A percentile compares a stretch with the other conserved stretches of the same genome.
Evolutionary conservation across 1,140 invertebrate species (phyloP).

Genomic region (Goniozus legneri): DNA sequence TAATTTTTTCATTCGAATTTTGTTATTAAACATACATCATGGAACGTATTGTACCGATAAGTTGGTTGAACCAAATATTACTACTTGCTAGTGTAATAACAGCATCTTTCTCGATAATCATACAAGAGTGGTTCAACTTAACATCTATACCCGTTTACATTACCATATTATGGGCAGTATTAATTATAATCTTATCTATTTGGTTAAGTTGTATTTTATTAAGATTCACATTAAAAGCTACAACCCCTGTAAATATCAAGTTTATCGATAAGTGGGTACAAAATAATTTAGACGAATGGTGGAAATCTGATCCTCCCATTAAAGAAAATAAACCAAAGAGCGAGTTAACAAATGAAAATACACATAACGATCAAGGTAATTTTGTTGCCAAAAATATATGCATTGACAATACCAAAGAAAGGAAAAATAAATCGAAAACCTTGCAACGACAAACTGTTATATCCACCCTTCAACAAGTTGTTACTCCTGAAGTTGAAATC

Average conservation of each 20-base stretch:
- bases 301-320: conserved; percentile 2
- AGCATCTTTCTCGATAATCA: conserved; percentile 28
- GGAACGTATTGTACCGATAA: conserved; percentile 37
- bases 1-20: too few species aligned
- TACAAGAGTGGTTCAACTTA: conserved; percentile 33
- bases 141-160: conserved; percentile 36
- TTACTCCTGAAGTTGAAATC: conserved; percentile 9
- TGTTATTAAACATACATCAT: conserved; percentile 16
- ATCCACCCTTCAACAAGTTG: conserved; percentile 3
- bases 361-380: not conserved
- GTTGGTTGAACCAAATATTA: conserved; percentile 39
- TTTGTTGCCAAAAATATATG: conserved; percentile 3
- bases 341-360: conserved; percentile 5
- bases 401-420: conserved; percentile 7
- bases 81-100: conserved; percentile 30
- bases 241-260: conserved; percentile 26
- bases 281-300: conserved; percentile 14
- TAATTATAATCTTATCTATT: conserved; percentile 34
- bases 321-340: not conserved
- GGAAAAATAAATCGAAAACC: conserved; percentile 3
- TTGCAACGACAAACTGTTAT: conserved; percentile 1
- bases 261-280: conserved; percentile 29
- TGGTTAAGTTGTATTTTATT: conserved; percentile 40
- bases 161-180: conserved; percentile 37
- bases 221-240: conserved; percentile 37